phyloP scores from a whole-genome alignment of 37 sponge, comb jelly and placozoan species.

The Theonella swinhoei region DNA sequence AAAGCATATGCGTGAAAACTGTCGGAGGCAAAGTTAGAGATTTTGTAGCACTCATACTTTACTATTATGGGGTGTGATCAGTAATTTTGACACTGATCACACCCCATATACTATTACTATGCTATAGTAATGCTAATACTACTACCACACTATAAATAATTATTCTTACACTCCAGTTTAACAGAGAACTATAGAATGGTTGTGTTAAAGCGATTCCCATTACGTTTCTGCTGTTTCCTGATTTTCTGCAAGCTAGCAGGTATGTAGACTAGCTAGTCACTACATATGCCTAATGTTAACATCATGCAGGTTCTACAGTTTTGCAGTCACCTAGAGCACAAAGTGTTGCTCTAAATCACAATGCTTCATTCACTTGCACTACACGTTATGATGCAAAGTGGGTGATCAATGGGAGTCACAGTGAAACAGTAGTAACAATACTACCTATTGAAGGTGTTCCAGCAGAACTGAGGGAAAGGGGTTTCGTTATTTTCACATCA shows the following conservation, averaged over 20 bases:
- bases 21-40: too few relatives aligned
- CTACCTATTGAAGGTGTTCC: not conserved
- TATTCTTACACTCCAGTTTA: too few relatives aligned
- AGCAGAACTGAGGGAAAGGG: not conserved
- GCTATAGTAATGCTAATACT: too few relatives aligned
- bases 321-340: not conserved
- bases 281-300: too few relatives aligned
- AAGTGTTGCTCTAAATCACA: not conserved
- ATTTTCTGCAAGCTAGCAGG: not conserved
- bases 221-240: not conserved
- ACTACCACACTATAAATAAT: too few relatives aligned
- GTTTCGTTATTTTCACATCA: not conserved
- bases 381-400: not conserved
- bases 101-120: too few relatives aligned
- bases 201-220: not conserved
- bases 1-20: too few relatives aligned
- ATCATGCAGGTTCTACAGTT: too few relatives aligned
- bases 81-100: too few relatives aligned
- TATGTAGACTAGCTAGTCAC: not conserved
- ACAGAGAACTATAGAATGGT: too few relatives aligned
- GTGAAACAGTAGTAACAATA: not conserved
- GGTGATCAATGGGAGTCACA: not conserved
- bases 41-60: too few relatives aligned
- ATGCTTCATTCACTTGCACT: not conserved
- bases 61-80: too few relatives aligned